phyloP scores from a whole-genome alignment of 2,797 vertebrate species.

The Coccyzus lansbergi region DNA sequence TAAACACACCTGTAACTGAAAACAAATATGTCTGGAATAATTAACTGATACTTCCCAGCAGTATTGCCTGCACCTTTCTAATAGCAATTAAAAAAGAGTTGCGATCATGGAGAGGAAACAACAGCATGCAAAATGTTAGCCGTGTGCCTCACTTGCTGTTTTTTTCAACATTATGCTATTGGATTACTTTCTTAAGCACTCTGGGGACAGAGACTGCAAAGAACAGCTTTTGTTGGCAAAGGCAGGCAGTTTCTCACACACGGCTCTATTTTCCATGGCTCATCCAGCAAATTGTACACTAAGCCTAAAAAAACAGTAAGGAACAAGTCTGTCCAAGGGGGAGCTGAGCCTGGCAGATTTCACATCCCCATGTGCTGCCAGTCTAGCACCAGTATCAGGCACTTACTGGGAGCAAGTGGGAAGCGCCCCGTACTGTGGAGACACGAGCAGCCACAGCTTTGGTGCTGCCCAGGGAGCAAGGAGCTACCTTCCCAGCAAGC shows the following conservation, averaged over 20 bases:
- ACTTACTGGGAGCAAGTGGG: not conserved
- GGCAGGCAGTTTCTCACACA: conserved; percentile 30
- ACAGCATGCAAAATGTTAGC: not conserved
- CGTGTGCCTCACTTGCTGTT: not conserved
- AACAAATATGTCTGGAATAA: not conserved
- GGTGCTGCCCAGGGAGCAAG: not conserved
- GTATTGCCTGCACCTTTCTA: not conserved
- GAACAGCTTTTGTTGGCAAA: conserved; percentile 57
- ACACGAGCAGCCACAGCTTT: accelerated
- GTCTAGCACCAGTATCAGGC: not conserved
- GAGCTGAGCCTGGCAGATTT: accelerated
- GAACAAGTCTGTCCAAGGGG: not conserved
- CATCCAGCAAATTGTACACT: not conserved
- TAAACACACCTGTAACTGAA: not conserved
- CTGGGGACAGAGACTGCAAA: not conserved
- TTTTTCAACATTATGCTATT: conserved; percentile 19
- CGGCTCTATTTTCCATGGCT: not conserved
- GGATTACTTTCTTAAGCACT: conserved; percentile 41
- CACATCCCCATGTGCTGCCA: not conserved
- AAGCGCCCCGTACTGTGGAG: not conserved
- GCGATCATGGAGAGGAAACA: not conserved
- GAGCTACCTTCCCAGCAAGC: not conserved
- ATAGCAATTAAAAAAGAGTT: not conserved
- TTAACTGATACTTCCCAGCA: not conserved
- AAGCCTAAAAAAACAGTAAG: conserved; percentile 1